These are phyloP conservation scores for Horisme vitalbata DNA, from an alignment of 2,888 invertebrate species.

Conservation along the genomic window DNA sequence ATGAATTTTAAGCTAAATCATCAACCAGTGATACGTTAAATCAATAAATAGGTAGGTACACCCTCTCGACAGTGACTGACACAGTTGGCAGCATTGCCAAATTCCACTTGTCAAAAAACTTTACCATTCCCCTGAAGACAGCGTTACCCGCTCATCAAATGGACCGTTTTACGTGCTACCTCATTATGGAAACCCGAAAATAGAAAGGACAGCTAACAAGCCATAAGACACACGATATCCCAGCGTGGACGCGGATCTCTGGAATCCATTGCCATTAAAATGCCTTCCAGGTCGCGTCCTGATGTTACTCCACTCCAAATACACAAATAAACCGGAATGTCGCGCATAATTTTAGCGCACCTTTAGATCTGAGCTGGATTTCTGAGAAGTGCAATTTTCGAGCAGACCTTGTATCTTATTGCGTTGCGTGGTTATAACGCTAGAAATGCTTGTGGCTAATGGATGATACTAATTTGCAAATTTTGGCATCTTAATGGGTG, in stretches of 20 bases:
- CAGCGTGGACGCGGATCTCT: conserved; percentile 13
- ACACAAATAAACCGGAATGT: conserved; percentile 69
- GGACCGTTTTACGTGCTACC: conserved; percentile 11
- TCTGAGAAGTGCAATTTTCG: conserved; percentile 27
- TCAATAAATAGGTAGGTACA: no score
- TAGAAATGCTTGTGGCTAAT: conserved; percentile 10
- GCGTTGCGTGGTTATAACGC: conserved; percentile 15
- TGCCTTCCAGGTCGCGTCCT: conserved; percentile 37
- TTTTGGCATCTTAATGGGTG: conserved; percentile 7
- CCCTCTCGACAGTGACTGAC: no score
- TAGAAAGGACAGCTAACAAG: conserved; percentile 17
- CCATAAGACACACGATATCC: conserved; percentile 21
- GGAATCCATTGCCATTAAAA: conserved; percentile 38
- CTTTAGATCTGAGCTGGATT: conserved; percentile 36
- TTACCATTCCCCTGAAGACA: background rate
- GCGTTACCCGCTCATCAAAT: background rate
- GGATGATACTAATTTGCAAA: conserved; percentile 12
- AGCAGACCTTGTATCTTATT: conserved; percentile 16
- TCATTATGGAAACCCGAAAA: conserved; percentile 19
- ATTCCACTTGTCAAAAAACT: no score
- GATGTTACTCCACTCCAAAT: conserved; percentile 33
- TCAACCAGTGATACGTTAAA: no score
- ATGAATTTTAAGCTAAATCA: no score
- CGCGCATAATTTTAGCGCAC: conserved; percentile 57
- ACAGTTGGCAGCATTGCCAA: no score